Base-by-base conservation (phyloP, 2,797 vertebrate species). In the Enteromius trimaculatus region DNA sequence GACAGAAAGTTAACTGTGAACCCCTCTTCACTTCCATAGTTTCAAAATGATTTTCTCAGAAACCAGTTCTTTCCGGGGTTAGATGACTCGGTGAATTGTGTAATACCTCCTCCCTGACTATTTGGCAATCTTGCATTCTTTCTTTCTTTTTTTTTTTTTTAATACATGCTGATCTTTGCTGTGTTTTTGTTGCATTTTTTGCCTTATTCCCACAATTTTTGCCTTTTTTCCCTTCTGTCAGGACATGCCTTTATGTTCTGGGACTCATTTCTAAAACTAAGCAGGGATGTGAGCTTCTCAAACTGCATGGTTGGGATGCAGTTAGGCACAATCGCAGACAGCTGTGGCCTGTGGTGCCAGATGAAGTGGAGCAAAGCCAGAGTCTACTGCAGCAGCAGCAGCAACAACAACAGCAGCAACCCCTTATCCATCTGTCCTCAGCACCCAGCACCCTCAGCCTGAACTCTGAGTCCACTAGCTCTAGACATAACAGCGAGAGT, bases 401-500 rank as follows among this genome's bases (percentile, higher is more conserved):
- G 2, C 94, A 97, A 23, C 93, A 92, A 74, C 89, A 92, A 81
- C 85, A 98, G 34, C 85, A 98, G 31, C 94, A 92, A 70, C 89
- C 92, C 78, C 96, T 96, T 90, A 96, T 95, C 79, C 97, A 99
- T 87, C 96, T 99, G 4, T 97, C 97, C 23, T 99, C 98, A 4
- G 94, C 98, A 65, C 98, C 98, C 11, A 99, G 98, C 90, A 98
- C 97, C 3, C 95, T 98, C 60, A 99, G 98, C 88, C 94, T 99
- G 85, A 98, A 97, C 92, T 99, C 98, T 0, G 98, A 98, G 88
- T 99, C 97, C 80, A 99, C 98, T 84, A 96, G 96, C 93, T 99
- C 98, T 13, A 95, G 97, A 74, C 97, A 99, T 92, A 99, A 99
- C 91, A 99, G 98, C 42, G 98, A 99, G 92, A 99, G 98, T 3